Evolutionary conservation across 2,797 vertebrate species (phyloP).

Genomic region (Remorina albescens): DNA sequence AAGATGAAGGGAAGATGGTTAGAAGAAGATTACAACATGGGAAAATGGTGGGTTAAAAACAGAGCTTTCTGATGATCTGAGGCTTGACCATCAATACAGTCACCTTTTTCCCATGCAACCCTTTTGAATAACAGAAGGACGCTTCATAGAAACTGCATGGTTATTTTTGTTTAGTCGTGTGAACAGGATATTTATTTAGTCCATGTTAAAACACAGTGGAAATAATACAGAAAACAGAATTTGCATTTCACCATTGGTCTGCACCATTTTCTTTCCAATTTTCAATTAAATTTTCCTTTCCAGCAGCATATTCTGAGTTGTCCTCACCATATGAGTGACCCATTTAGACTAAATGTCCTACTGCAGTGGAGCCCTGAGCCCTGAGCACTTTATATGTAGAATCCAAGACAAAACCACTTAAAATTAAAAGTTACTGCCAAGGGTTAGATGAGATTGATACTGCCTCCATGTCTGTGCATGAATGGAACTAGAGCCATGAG

Average conservation of each 20-base stretch:
- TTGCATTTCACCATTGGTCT: background rate
- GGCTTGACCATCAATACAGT: constrained; percentile 6
- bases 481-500: no score
- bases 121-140: background rate
- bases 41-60: constrained; percentile 61
- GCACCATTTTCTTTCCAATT: background rate
- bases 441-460: no score
- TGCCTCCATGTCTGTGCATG: no score
- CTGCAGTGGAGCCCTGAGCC: no score
- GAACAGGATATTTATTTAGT: background rate
- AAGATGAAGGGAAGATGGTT: constrained; percentile 71
- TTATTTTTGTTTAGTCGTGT: background rate
- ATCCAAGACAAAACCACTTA: no score
- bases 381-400: no score
- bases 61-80: constrained; percentile 38
- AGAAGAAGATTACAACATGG: constrained; percentile 70
- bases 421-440: no score
- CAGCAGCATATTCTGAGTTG: background rate
- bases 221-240: background rate
- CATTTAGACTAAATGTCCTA: background rate
- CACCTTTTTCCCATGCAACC: constrained; percentile 37
- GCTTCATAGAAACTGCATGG: background rate
- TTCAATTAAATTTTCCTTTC: background rate
- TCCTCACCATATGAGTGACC: no score
- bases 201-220: background rate